A percentile compares a stretch with the other conserved stretches of the same genome.
phyloP scores from a whole-genome alignment of 2,888 invertebrate genomes.

The Acleris laterana region DNA sequence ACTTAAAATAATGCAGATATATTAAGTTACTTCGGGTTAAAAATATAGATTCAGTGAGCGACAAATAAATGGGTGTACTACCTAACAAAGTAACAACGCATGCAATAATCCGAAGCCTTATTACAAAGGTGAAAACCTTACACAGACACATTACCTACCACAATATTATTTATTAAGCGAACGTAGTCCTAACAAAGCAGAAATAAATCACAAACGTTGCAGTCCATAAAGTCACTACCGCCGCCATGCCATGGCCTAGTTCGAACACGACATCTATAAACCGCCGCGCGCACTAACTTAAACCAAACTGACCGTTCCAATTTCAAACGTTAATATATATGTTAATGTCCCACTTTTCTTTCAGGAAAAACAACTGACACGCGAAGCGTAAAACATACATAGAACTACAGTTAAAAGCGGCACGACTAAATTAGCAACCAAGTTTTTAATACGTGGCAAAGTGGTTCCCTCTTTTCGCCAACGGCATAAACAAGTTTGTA shows the following conservation, averaged over 20 bases:
- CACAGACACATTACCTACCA: slow-evolving; percentile 10
- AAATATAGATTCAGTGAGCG: no score
- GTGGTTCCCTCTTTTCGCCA: slow-evolving; percentile 27
- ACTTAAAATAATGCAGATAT: no score
- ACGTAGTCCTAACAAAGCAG: slow-evolving; percentile 14
- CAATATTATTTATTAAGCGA: slow-evolving; percentile 1
- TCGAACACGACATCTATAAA: slow-evolving; percentile 8
- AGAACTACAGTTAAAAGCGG: slow-evolving; percentile 14
- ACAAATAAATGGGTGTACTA: no score
- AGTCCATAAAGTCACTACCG: slow-evolving; percentile 5
- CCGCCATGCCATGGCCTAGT: slow-evolving; percentile 2
- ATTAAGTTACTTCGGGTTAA: no score
- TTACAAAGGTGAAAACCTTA: not conserved
- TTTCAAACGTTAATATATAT: slow-evolving; percentile 62
- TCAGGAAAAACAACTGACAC: slow-evolving; percentile 70
- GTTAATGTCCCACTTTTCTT: slow-evolving; percentile 71
- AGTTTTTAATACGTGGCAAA: slow-evolving; percentile 8
- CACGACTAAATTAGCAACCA: slow-evolving; percentile 1
- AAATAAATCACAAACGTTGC: slow-evolving; percentile 21
- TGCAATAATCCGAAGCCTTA: no score
- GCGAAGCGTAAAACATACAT: slow-evolving; percentile 39
- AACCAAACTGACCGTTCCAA: slow-evolving; percentile 43
- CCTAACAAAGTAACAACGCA: no score
- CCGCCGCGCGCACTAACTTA: slow-evolving; percentile 21
- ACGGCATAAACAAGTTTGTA: slow-evolving; percentile 6